These are phyloP conservation scores for Celastrina argiolus DNA, from an alignment of 2,888 invertebrate species.

Conservation along the genomic window DNA sequence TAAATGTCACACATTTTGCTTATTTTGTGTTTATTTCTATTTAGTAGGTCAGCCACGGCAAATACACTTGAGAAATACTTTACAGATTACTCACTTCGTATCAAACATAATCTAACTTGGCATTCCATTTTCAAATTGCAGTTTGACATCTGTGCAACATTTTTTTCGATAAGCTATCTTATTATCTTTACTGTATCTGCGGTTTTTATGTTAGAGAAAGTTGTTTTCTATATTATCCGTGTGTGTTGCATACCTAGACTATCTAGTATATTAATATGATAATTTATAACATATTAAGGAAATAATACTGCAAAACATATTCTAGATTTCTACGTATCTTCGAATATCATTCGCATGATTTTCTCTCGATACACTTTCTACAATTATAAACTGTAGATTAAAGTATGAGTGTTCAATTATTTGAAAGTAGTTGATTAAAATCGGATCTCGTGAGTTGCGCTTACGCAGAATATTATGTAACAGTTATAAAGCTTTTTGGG, in stretches of 20 bases:
- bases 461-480: not conserved
- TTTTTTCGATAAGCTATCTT: not conserved
- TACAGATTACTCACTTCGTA: not conserved
- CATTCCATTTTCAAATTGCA: not conserved
- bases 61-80: not conserved
- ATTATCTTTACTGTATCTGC: not conserved
- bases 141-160: conserved; percentile 9
- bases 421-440: conserved; percentile 17
- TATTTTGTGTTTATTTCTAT: not conserved
- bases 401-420: conserved; percentile 13
- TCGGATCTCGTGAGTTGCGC: conserved; percentile 2
- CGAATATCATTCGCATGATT: conserved; percentile 8
- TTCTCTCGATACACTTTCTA: conserved; percentile 12
- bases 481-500: not conserved
- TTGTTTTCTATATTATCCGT: not conserved
- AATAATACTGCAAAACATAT: not conserved
- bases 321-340: conserved; percentile 13
- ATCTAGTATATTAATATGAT: conserved; percentile 4
- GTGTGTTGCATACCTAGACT: not conserved
- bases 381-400: conserved; percentile 7
- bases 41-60: conserved; percentile 8
- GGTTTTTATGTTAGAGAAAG: not conserved
- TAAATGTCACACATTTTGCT: conserved; percentile 8
- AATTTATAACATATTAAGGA: conserved; percentile 2
- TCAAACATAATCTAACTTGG: not conserved